A percentile compares a stretch with the other conserved stretches of the same genome.
These are phyloP conservation scores for Anarhynchus alexandrinus DNA, from an alignment of 2,113 vertebrate genomes.

Conservation along the genomic window DNA sequence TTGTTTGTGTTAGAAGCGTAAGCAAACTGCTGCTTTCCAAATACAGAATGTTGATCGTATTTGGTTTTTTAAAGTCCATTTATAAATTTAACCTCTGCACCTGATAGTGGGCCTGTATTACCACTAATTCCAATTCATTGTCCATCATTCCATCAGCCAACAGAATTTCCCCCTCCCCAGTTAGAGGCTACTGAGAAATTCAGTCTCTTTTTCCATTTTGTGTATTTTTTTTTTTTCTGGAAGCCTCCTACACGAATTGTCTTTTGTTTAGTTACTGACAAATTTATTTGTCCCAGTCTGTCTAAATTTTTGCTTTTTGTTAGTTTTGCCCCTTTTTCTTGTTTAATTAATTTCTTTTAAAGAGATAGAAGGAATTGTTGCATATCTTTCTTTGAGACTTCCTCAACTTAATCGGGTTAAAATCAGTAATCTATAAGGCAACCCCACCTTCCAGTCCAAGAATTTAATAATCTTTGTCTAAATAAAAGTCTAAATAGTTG, in stretches of 20 bases:
- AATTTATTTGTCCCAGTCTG: neutral
- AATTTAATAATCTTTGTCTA: neutral
- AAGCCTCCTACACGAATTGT: neutral
- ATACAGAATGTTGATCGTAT: neutral
- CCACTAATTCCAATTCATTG: neutral
- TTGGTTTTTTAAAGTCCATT: neutral
- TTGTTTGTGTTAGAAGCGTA: neutral
- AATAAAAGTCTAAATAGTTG: neutral
- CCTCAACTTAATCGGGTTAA: neutral
- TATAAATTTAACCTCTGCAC: neutral
- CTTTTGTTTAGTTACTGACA: neutral
- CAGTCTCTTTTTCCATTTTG: neutral
- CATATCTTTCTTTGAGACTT: neutral
- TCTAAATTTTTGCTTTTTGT: neutral
- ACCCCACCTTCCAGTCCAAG: neutral
- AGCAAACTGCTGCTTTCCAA: neutral
- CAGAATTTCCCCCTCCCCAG: neutral
- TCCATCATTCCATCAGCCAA: neutral
- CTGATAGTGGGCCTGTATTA: too few relatives aligned
- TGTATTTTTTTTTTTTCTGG: neutral
- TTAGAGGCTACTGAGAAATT: too few relatives aligned
- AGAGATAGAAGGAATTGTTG: neutral
- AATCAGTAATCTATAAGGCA: neutral
- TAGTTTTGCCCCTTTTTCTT: neutral
- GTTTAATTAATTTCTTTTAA: neutral